Evolutionary conservation across 2,113 vertebrate genomes (phyloP), one percentile per base, ranked within the genome.

Genomic region (Campylomormyrus tamandua): DNA sequence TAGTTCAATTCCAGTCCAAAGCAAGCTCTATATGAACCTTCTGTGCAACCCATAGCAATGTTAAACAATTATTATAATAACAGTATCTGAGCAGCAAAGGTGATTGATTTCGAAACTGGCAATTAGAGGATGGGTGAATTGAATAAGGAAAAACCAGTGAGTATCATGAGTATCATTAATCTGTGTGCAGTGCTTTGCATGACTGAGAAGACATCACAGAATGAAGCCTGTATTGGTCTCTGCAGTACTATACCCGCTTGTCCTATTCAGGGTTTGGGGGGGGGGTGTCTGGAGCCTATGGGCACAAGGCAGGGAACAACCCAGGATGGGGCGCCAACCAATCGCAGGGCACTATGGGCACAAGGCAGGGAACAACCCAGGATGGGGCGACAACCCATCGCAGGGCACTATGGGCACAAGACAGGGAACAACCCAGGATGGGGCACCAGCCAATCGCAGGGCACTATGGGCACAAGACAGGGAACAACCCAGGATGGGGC

Each of bases 111-210:
- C 42, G 11, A 87, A 53, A 87, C 49, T 56, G 58, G 45, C 66
- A 74, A 90, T 86, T 45, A 70, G 83, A 19, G 56, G 45, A 70
- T 21, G 11, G 58, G 85, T 87, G 84, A 87, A 15, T 35, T 70
- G 24, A 87, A 90, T 50, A 87, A 90, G 58, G 24, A 24, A 35
- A 87, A 58, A 74, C n/a, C 27, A 39, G 83, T 86, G 46, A 90
- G 83, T 7, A 50, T 87, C 83, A 90, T 86, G 46, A 90, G 83
- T 7, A 50, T 87, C 83, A 90, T 90, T 90, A 86, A 87, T 87
- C 45, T 74, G 56, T 70, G 52, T 90, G 45, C 31, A 66, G 42
- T 11, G 56, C 56, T 86, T 87, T 86, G 58, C 58, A 39, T 87
- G 89, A 90, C 39, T 90, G 89, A 87, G 85, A 50, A 90, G 58